Evolutionary conservation across 2,113 vertebrate genomes (phyloP), one percentile per base, ranked within the genome.

Genomic region (Motacilla tschutschensis): DNA sequence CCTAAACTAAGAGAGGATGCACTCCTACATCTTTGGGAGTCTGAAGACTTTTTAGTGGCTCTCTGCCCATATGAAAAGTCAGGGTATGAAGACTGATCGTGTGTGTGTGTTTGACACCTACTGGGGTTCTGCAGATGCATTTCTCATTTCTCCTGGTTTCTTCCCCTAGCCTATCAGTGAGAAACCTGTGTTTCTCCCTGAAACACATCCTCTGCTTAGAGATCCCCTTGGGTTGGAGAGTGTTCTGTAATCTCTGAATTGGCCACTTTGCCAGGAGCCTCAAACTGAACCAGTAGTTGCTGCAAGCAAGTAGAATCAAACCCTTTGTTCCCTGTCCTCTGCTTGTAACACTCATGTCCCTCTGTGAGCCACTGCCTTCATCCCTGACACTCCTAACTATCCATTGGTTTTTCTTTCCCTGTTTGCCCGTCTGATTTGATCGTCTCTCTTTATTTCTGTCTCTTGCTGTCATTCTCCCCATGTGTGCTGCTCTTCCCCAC

Each of bases 1-100:
- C 29, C 53, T 40, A 20, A 55, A 25, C 29, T 26, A 59, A 19
- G 41, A 53, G 21, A 10, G 29, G 29, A 35, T 22, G n/a, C 17
- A 7, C 2, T 14, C 8, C 20, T n/a, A 20, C 18, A 38, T 24
- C 0, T 0, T 8, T 10, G 35, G 22, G 54, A 16, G 21, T 72
- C 54, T 78, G 33, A 70, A 65, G 51, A 19, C 24, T 44, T 70
- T 65, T 40, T 10, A n/a, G 8, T 60, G 66, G 8, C 13, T 81
- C 41, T 74, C 29, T 26, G 25, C 12, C 63, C 15, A 6, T 25
- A 40, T 21, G 20, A 44, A 25, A 71, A 51, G 58, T 55, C 50
- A 82, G 22, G 12, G 16, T 50, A 65, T 33, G 43, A 58, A 60
- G 53, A 51, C 18, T 28, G 50, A 51, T 51, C 22, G 5, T 16